These are phyloP conservation scores for Rhopilema esculentum DNA, from an alignment of 30 jellyfish, hydroid and myxozoan genomes.

Conservation along the genomic window DNA sequence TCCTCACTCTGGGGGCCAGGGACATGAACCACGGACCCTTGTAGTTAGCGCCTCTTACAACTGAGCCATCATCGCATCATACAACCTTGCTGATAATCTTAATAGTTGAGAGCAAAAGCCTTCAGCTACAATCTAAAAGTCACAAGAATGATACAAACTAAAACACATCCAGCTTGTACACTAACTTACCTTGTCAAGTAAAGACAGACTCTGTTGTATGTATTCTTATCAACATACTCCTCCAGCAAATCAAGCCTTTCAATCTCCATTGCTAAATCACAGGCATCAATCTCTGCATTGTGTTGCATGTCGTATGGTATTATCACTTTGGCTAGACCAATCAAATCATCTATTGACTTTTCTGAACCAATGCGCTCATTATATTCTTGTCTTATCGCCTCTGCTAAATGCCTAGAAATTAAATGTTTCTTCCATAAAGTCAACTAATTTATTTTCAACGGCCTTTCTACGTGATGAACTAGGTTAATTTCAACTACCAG, in stretches of 20 bases:
- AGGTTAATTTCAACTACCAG: too few species aligned
- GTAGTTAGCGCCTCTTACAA: too few species aligned
- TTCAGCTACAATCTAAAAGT: too few species aligned
- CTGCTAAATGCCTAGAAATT: constrained; percentile 86
- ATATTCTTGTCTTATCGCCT: constrained; percentile 84
- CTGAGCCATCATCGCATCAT: too few species aligned
- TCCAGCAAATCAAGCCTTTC: constrained; percentile 87
- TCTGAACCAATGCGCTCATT: constrained; percentile 68
- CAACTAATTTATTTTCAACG: not conserved
- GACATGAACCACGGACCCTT: too few species aligned
- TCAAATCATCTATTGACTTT: constrained; percentile 75
- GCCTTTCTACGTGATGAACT: too few species aligned
- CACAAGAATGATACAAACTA: too few species aligned
- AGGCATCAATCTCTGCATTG: constrained; percentile 97
- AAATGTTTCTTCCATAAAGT: not conserved
- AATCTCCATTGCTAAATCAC: constrained; percentile 96
- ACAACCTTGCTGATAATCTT: too few species aligned
- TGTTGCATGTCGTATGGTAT: constrained; percentile 94
- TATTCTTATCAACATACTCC: constrained; percentile 82
- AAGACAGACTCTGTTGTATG: constrained; percentile 89
- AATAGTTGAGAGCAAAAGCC: too few species aligned
- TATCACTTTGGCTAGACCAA: constrained; percentile 76
- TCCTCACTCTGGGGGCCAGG: too few species aligned
- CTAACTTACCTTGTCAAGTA: constrained; percentile 76
- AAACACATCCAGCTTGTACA: too few species aligned